Evolutionary conservation across 2,113 vertebrate genomes (phyloP).

Genomic region (Litocranius walleri): DNA sequence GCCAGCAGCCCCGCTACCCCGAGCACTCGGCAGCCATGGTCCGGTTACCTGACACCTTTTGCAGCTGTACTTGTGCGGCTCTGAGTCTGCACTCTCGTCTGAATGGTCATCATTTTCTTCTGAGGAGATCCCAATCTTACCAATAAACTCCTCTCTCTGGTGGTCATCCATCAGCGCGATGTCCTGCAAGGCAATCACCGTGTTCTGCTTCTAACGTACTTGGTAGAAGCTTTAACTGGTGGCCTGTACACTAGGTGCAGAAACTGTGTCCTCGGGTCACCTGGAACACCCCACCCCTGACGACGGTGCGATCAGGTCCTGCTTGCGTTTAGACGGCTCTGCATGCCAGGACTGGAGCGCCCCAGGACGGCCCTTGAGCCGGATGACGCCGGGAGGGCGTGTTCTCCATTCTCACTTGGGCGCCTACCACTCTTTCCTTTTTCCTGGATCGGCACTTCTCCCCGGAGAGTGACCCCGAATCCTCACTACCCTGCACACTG

Average conservation of each 20-base stretch:
- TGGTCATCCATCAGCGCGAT: slow-evolving; percentile 98
- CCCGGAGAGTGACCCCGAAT: background rate
- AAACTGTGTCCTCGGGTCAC: background rate
- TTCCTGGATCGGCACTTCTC: background rate
- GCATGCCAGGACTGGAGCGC: background rate
- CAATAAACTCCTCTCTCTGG: slow-evolving; percentile 94
- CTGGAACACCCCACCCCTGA: fast-evolving
- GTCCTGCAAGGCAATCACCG: slow-evolving; percentile 81
- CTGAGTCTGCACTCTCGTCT: slow-evolving; percentile 90
- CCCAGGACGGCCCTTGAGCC: fast-evolving
- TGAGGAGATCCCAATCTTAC: slow-evolving; percentile 96
- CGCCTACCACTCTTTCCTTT: background rate
- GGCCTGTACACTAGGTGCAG: background rate
- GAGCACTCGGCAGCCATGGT: fast-evolving
- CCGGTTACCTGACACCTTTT: slow-evolving; percentile 93
- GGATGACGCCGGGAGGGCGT: fast-evolving
- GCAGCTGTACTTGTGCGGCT: slow-evolving; percentile 98
- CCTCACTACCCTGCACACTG: background rate
- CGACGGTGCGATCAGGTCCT: too few relatives aligned
- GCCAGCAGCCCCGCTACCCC: background rate
- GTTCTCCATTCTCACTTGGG: background rate
- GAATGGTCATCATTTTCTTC: slow-evolving; percentile 91
- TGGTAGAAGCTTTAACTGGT: fast-evolving
- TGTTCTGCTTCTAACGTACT: fast-evolving
- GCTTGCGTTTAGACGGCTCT: fast-evolving